Conservation (phyloP, 2,888 invertebrate genomes). For the Iphiclides podalirius region DNA sequence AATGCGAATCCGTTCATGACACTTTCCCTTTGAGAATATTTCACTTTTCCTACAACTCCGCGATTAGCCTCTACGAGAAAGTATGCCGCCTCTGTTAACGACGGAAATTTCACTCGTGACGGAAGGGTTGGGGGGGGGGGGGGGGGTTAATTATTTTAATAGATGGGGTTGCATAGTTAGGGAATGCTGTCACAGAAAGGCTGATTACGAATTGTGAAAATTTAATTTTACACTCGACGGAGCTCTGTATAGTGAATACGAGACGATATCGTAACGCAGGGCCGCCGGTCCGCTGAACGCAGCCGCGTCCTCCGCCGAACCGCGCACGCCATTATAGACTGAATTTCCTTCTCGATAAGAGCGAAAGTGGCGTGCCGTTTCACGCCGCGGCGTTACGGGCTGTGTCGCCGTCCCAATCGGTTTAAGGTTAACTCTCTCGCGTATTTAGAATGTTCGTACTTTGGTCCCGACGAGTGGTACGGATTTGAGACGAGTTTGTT, state of each 20-base stretch:
- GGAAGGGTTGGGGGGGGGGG: not conserved
- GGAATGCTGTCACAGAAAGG: slow-evolving; percentile 55
- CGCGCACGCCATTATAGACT: slow-evolving; percentile 32
- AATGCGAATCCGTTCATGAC: no score
- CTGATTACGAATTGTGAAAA: slow-evolving; percentile 54
- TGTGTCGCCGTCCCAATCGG: slow-evolving; percentile 14
- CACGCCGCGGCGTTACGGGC: no score
- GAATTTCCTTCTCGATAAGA: slow-evolving; percentile 29
- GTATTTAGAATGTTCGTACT: not conserved
- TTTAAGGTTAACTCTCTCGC: slow-evolving; percentile 5
- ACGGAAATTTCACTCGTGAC: no score
- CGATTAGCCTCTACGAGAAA: no score
- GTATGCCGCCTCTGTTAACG: no score
- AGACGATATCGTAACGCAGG: slow-evolving; percentile 11
- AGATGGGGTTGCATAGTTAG: slow-evolving; percentile 41
- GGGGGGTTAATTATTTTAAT: not conserved
- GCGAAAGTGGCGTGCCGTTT: slow-evolving; percentile 13
- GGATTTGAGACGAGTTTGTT: slow-evolving; percentile 23
- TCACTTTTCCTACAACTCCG: no score
- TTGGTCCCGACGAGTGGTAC: slow-evolving; percentile 17
- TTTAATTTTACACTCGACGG: slow-evolving; percentile 9
- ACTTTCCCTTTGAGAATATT: no score
- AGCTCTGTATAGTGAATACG: slow-evolving; percentile 1
- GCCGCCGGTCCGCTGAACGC: slow-evolving; percentile 9
- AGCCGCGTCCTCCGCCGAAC: slow-evolving; percentile 19